These are phyloP conservation scores for Falco berigora DNA, from an alignment of 2,797 vertebrate genomes.

Conservation along the genomic window DNA sequence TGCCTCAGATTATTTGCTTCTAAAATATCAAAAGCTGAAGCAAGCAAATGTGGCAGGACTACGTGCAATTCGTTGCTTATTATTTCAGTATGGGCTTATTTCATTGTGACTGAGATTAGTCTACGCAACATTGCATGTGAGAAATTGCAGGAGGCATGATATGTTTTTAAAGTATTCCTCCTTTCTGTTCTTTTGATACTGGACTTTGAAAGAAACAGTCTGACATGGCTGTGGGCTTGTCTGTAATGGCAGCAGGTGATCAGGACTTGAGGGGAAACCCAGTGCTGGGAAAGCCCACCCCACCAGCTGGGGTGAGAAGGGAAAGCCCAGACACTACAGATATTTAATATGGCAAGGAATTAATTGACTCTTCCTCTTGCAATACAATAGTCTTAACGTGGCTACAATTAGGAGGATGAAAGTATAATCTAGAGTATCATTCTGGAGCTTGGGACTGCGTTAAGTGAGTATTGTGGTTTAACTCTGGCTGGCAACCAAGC, in stretches of 20 bases:
- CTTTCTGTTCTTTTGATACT: neutral
- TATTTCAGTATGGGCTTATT: neutral
- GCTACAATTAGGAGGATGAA: neutral
- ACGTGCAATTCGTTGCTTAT: neutral
- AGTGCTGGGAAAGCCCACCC: neutral
- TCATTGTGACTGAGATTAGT: neutral
- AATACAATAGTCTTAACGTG: neutral
- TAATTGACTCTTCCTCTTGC: neutral
- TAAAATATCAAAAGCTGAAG: neutral
- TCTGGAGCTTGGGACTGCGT: neutral
- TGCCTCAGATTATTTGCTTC: neutral
- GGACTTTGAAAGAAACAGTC: neutral
- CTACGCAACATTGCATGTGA: neutral
- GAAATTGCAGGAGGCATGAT: neutral
- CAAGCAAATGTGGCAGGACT: neutral
- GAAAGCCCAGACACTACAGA: neutral
- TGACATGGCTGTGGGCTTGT: neutral
- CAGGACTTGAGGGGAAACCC: neutral
- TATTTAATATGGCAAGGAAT: neutral
- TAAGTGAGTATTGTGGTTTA: neutral
- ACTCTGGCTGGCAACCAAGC: too few species aligned
- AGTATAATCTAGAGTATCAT: neutral
- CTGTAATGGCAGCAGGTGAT: neutral
- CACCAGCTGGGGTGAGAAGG: neutral
- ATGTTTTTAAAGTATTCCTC: neutral